phyloP scores from a whole-genome alignment of 2,113 vertebrate species.

The Asarcornis scutulata region DNA sequence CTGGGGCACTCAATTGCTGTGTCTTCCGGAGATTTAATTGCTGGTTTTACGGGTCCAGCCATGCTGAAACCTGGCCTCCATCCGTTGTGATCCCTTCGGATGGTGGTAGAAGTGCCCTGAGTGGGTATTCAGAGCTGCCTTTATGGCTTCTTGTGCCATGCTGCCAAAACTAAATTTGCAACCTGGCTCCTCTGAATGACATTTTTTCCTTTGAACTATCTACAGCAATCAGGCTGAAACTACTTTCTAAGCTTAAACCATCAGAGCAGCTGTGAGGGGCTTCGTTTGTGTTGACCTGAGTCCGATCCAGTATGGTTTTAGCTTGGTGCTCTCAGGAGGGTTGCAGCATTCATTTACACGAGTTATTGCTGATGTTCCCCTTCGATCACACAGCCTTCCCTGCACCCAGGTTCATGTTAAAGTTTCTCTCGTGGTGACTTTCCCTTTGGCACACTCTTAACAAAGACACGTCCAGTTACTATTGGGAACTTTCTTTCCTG shows the following conservation, averaged over 20 bases:
- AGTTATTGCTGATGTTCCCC: accelerated
- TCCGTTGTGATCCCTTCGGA: not conserved
- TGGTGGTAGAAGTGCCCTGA: accelerated
- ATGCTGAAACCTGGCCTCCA: not conserved
- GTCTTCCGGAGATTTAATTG: not conserved
- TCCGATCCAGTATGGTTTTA: not conserved
- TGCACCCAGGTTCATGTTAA: not conserved
- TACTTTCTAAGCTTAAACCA: not conserved
- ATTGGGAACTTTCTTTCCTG: accelerated
- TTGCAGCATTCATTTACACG: not conserved
- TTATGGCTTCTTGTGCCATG: accelerated
- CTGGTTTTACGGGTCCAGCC: not conserved
- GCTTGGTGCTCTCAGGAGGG: not conserved
- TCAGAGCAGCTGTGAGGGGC: not conserved
- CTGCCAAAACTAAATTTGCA: not conserved
- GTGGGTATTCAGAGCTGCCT: not conserved
- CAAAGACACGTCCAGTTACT: not conserved
- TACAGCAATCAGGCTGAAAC: not conserved
- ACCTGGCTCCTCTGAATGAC: not conserved
- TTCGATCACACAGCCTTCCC: not conserved
- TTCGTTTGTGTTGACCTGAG: not conserved
- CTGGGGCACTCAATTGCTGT: not conserved
- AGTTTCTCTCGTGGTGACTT: not conserved
- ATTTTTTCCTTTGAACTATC: not conserved
- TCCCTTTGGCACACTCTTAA: not conserved